phyloP scores from a whole-genome alignment of 2,888 invertebrate species.

The Cheilosia variabilis region DNA sequence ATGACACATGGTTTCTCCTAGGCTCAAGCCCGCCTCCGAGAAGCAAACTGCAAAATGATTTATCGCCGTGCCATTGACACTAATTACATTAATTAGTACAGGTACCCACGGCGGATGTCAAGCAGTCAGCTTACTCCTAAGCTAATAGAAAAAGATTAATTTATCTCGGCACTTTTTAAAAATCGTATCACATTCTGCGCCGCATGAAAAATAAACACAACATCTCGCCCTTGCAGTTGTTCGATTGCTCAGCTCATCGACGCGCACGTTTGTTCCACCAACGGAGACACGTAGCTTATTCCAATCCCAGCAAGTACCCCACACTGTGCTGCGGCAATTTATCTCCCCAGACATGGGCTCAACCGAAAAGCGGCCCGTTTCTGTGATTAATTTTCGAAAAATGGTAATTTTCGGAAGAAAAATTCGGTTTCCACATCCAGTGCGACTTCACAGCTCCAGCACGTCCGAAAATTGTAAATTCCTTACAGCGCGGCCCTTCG shows the following conservation, averaged over 20 bases:
- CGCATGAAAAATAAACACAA: conserved; percentile 6
- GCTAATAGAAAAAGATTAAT: conserved; percentile 38
- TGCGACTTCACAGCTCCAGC: conserved; percentile 1
- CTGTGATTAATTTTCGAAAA: conserved; percentile 60
- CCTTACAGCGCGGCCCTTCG: conserved; percentile 13
- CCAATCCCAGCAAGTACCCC: conserved; percentile 42
- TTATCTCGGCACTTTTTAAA: conserved; percentile 25
- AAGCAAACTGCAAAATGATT: conserved; percentile 9
- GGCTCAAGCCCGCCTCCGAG: not conserved
- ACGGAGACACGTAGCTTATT: conserved; percentile 32
- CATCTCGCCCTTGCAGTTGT: conserved; percentile 1
- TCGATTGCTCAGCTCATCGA: conserved; percentile 1
- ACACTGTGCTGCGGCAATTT: conserved; percentile 58
- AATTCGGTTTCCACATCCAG: conserved; percentile 28
- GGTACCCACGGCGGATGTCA: conserved; percentile 22
- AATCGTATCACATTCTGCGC: conserved; percentile 20
- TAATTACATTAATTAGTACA: conserved; percentile 47
- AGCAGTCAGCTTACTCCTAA: conserved; percentile 22
- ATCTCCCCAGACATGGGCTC: conserved; percentile 28
- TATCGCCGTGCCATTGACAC: conserved; percentile 15
- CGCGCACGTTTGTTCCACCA: conserved; percentile 16
- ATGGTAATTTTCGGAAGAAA: conserved; percentile 53
- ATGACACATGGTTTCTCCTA: too few species aligned
- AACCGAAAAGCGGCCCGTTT: not conserved
- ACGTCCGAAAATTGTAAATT: conserved; percentile 34